A percentile compares a stretch with the other conserved stretches of the same genome.
These are phyloP conservation scores for Scatophagus argus DNA, from an alignment of 2,113 vertebrate species.

Conservation along the genomic window DNA sequence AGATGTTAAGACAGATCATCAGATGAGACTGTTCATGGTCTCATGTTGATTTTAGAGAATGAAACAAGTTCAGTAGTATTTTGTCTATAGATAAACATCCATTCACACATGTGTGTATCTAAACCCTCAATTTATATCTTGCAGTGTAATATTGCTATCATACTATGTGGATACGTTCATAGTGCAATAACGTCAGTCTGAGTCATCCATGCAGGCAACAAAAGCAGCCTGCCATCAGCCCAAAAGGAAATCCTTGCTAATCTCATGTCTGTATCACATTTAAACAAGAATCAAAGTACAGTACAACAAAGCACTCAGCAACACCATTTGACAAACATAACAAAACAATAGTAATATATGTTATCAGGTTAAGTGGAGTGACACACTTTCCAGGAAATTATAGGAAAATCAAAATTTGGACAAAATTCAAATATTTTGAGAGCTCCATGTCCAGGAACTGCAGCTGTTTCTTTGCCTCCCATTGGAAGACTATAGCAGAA, in stretches of 20 bases:
- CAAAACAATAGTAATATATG: constrained; percentile 3
- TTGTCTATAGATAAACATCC: no score
- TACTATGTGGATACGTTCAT: neutral
- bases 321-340: neutral
- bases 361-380: neutral
- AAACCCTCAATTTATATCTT: neutral
- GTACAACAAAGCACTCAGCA: neutral
- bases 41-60: neutral
- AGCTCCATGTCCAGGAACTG: neutral
- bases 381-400: neutral
- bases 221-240: constrained; percentile 25
- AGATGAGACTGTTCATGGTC: neutral
- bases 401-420: neutral
- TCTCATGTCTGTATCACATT: constrained; percentile 57
- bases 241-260: constrained; percentile 58
- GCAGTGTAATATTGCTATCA: neutral
- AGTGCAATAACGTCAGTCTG: constrained; percentile 10
- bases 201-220: constrained; percentile 53
- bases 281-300: constrained; percentile 21
- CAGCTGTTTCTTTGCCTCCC: neutral
- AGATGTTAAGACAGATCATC: neutral
- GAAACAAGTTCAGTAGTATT: neutral
- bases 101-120: neutral
- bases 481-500: neutral
- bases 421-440: neutral